A percentile compares a stretch with the other conserved stretches of the same genome.
phyloP scores from a whole-genome alignment of 1,140 invertebrate genomes.

The Drusus annulatus region DNA sequence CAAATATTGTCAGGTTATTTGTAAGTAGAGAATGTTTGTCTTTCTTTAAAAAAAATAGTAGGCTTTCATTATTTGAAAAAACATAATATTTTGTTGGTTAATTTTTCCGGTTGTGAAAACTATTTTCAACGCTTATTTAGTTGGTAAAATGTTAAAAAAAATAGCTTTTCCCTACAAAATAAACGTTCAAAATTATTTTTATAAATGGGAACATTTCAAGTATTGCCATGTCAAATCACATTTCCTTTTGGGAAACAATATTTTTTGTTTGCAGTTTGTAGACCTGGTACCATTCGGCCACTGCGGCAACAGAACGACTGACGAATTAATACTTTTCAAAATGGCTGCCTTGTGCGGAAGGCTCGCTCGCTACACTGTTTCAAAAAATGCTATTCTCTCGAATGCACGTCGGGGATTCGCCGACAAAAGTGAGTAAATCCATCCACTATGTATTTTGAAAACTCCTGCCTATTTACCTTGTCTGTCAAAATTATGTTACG shows the following conservation, averaged over 20 bases:
- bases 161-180: no score
- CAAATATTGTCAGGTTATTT: no score
- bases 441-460: constrained; percentile 28
- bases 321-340: constrained; percentile 61
- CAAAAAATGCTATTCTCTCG: constrained; percentile 65
- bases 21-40: no score
- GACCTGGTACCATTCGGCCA: neutral
- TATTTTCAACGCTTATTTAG: no score
- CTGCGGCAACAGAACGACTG: constrained; percentile 34
- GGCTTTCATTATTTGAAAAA: no score
- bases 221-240: constrained; percentile 8
- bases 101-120: no score
- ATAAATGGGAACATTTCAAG: neutral
- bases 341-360: constrained; percentile 71
- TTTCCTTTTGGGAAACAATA: constrained; percentile 10
- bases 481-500: constrained; percentile 68
- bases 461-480: constrained; percentile 51
- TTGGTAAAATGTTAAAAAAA: no score
- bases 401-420: constrained; percentile 66
- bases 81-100: no score
- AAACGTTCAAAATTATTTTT: no score
- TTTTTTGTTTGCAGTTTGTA: neutral
- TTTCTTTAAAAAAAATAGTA: no score
- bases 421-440: constrained; percentile 67
- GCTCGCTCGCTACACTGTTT: constrained; percentile 67